Base-by-base conservation (phyloP, 2,113 vertebrate genomes). In the Lagenorhynchus albirostris region DNA sequence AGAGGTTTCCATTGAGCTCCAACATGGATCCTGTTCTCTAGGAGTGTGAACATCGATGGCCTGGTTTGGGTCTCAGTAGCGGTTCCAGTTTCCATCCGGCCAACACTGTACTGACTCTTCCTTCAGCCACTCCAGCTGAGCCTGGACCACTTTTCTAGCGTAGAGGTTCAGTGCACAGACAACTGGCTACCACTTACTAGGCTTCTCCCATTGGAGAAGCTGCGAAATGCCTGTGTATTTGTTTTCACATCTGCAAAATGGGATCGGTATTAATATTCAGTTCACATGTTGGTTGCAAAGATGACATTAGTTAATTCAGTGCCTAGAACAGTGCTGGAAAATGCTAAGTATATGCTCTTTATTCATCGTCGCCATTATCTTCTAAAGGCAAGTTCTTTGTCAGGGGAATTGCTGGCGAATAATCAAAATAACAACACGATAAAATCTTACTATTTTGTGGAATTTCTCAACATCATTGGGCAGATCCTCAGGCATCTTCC, bases 21-120 rank as follows among this genome's bases (percentile, higher is more conserved):
- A 6, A 13, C 23, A 13, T 2, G 3, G n/a, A 38, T 33, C 11
- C 29, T 63, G 5, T 15, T 26, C 58, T 55, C 13, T 21, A 3
- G n/a, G 6, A 60, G n/a, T 12, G 26, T 41, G n/a, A 36, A 26
- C 1, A 1, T 6, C 0, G 1, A 21, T 26, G 50, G 21, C 62
- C 36, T 15, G 29, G 20, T 31, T 33, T 53, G 44, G 79, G 5
- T 18, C 47, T 33, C 29, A 4, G 11, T 21, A 38, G 53, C 17
- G 8, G 4, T 55, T 10, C 38, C 58, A 15, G 76, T 60, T 26
- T 15, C 36, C 14, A 36, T 58, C 38, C 6, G 8, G 47, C 36
- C 33, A 20, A 36, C 31, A 5, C 31, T 0, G 0, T 3, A 1
- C 3, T 6, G 13, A 23, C 6, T 65, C 25, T 31, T 15, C 60